Base-by-base conservation (phyloP, 2,113 vertebrate genomes). In the Oryzias melastigma region DNA sequence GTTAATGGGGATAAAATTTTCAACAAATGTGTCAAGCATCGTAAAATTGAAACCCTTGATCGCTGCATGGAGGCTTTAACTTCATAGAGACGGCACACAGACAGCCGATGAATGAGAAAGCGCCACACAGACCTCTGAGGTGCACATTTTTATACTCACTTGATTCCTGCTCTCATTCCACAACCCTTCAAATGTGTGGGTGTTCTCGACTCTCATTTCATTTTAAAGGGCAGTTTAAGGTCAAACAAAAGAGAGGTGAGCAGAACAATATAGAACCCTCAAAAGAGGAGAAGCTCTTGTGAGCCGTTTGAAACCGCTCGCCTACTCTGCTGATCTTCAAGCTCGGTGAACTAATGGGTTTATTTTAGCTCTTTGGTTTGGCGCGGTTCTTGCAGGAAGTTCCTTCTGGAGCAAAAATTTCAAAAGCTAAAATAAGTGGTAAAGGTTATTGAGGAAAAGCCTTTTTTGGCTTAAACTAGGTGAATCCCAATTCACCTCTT, bases 311-410 rank as follows among this genome's bases (percentile, higher is more conserved):
- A 55, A 54, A 57, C 6, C 25, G 20, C 27, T 65, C 40, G 12
- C 46, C 57, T 59, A 56, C 66, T 65, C 44, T 65, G 60, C 47
- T 47, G 47, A 43, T 58, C 50, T 55, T 52, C 55, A 59, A 71
- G 58, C 66, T 68, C 12, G 7, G 35, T 65, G 71, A 78, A 61
- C 59, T 71, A 83, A 85, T 75, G 52, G 67, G 62, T 78, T 74
- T 67, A 62, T 50, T 65, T 75, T 43, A 52, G 54, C 77, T 73
- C 22, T 69, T 58, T 84, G 79, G 66, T 53, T 62, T 58, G 52
- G 1, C 57, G 65, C 43, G 48, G 57, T 61, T 65, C 55, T 65
- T 53, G 27, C 24, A 61, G 20, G 53, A 56, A 58, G 14, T 7
- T 27, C 25, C 18, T 43, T 5, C 14, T 62, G 4, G 25, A 48